Evolutionary conservation across 2,888 invertebrate genomes (phyloP).

Genomic region (Timandra comae): DNA sequence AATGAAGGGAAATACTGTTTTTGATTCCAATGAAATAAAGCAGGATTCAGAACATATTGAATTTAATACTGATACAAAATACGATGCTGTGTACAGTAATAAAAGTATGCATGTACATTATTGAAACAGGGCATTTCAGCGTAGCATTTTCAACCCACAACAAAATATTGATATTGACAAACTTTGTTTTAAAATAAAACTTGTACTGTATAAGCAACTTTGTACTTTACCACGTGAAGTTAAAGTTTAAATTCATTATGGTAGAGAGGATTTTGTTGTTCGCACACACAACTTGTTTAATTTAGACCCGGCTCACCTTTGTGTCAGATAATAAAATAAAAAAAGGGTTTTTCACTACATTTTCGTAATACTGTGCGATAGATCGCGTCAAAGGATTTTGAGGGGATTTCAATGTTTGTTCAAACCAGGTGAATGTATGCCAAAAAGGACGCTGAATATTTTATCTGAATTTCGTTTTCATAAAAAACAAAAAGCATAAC

Average conservation of each 20-base stretch:
- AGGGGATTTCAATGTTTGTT: constrained; percentile 24
- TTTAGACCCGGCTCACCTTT: constrained; percentile 49
- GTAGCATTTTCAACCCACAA: constrained; percentile 36
- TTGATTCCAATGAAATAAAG: too few relatives aligned
- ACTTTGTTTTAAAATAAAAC: constrained; percentile 29
- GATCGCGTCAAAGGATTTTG: constrained; percentile 35
- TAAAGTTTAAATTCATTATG: constrained; percentile 31
- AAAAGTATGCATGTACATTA: constrained; percentile 25
- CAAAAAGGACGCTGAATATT: too few relatives aligned
- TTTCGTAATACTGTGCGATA: constrained; percentile 31
- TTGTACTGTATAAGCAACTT: constrained; percentile 17
- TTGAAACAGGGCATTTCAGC: constrained; percentile 39
- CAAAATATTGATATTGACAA: constrained; percentile 45
- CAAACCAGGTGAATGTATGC: too few relatives aligned
- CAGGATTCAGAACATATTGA: too few relatives aligned
- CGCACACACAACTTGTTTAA: constrained; percentile 43
- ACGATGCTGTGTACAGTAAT: constrained; percentile 9
- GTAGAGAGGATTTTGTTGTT: constrained; percentile 16
- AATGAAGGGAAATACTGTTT: too few relatives aligned
- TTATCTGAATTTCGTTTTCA: too few relatives aligned
- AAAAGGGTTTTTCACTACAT: constrained; percentile 36
- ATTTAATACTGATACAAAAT: constrained; percentile 1
- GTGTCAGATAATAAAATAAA: constrained; percentile 44
- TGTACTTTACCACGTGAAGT: constrained; percentile 22
- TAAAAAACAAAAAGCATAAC: too few relatives aligned